Evolutionary conservation across 2,113 vertebrate species (phyloP).

Genomic region (Zeus faber): DNA sequence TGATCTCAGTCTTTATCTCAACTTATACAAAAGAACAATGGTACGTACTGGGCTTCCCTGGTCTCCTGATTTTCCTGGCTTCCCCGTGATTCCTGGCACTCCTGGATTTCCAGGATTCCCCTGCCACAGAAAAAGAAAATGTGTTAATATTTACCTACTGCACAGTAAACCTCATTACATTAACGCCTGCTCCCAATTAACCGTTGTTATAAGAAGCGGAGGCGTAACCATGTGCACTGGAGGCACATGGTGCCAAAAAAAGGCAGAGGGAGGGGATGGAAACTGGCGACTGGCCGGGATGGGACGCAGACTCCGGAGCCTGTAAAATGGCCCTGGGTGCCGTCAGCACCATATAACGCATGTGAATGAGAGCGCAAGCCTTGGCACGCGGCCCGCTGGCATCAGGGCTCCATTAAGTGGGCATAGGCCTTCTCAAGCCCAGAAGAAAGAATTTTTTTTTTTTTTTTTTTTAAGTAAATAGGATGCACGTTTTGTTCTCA

Average conservation of each 20-base stretch:
- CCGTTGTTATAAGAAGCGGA: constrained; percentile 34
- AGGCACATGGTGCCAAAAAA: constrained; percentile 35
- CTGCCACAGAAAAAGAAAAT: constrained; percentile 58
- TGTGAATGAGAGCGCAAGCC: constrained; percentile 25
- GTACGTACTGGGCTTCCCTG: constrained; percentile 84
- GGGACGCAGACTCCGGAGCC: constrained; percentile 18
- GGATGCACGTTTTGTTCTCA: constrained; percentile 34
- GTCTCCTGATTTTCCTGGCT: constrained; percentile 89
- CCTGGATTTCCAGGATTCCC: constrained; percentile 90
- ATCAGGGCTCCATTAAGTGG: constrained; percentile 47
- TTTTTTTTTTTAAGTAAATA: too few relatives aligned
- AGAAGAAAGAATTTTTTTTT: too few relatives aligned
- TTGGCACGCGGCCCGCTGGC: constrained; percentile 48
- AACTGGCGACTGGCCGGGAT: constrained; percentile 11
- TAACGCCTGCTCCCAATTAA: constrained; percentile 43
- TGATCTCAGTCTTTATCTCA: background rate
- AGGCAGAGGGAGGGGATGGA: constrained; percentile 29
- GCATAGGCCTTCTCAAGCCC: constrained; percentile 46
- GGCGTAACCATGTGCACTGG: constrained; percentile 36
- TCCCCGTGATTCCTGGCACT: constrained; percentile 87
- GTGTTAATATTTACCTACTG: constrained; percentile 19
- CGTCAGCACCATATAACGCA: constrained; percentile 35
- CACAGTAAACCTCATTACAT: constrained; percentile 37
- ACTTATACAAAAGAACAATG: background rate
- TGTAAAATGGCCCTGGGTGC: constrained; percentile 34